Base-by-base conservation (phyloP, 2,888 invertebrate species). In the Harpagoxenus sublaevis region DNA sequence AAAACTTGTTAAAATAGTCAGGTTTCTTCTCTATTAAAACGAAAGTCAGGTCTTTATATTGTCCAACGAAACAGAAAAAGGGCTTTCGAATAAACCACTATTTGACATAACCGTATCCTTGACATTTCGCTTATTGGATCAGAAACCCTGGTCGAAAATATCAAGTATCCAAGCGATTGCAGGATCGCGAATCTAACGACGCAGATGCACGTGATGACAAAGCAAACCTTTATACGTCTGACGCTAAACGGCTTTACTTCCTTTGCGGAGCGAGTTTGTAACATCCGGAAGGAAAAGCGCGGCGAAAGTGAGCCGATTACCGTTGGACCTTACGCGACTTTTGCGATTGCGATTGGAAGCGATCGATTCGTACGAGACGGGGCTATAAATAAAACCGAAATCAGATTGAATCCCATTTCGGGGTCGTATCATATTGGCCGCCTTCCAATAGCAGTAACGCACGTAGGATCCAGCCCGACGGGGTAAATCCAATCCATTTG, bases 401-500 rank as follows among this genome's bases (percentile, higher is more conserved):
- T 91, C 89, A 88, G 91, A 91, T 91, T 85, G 89, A 86, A 91
- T 89, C 87, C 81, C 86, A 89, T 91, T 88, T 84, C 86, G 84
- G 82, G 88, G 75, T 82, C 86, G 84, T 84, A 87, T 86, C 83
- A 88, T 89, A 87, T 87, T 91, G 91, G 91, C 91, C 84, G 81
- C 83, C 88, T 87, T 90, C 91, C 91, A 91, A 91, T 90, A 86
- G 86, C 86, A 84, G 84, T 75, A 51, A 81, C 77, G 60, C 28
- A 60, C 77, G 55, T 84, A 74, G 81, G 81, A 89, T 86, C 79
- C 85, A 84, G 78, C 73, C 70, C 77, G 82, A 86, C 71, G 82
- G 79, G 82, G 53, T 83, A 88, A 89, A 89, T 89, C 89, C 88
- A 91, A 90, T 90, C 90, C 91, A 91, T 92, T 89, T 90, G 84